These are phyloP conservation scores for Chironomus riparius DNA, from an alignment of 2,888 invertebrate species.

Conservation along the genomic window DNA sequence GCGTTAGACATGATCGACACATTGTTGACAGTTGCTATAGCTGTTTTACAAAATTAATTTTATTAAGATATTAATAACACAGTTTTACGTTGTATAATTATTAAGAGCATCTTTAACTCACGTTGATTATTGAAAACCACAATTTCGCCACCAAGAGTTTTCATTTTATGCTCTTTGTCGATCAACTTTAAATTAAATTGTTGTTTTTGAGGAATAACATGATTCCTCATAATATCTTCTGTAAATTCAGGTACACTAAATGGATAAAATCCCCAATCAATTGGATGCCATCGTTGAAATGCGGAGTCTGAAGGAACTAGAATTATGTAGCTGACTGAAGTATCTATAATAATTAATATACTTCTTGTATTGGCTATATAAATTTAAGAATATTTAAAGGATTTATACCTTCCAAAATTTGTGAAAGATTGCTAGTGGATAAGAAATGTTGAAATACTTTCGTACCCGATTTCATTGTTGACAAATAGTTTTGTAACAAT, in stretches of 20 bases:
- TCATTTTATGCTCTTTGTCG: conserved; percentile 45
- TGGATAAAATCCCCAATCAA: conserved; percentile 61
- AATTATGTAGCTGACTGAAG: conserved; percentile 47
- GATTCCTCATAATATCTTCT: conserved; percentile 51
- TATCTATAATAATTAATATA: conserved; percentile 32
- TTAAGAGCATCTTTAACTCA: conserved; percentile 35
- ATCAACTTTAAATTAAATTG: conserved; percentile 48
- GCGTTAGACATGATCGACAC: conserved; percentile 51
- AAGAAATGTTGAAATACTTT: conserved; percentile 56
- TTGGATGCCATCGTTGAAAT: conserved; percentile 58
- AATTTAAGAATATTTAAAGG: too few relatives aligned
- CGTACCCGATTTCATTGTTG: conserved; percentile 53
- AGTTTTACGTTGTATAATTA: too few relatives aligned
- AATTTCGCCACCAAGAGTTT: conserved; percentile 51
- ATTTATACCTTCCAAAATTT: conserved; percentile 48
- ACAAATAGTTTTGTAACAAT: conserved; percentile 44
- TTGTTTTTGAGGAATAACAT: conserved; percentile 49
- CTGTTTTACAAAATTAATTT: conserved; percentile 33
- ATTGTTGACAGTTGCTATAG: conserved; percentile 49
- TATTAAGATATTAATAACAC: too few relatives aligned
- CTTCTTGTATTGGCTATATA: too few relatives aligned
- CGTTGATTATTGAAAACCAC: conserved; percentile 50
- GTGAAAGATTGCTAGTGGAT: conserved; percentile 51
- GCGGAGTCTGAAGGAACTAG: conserved; percentile 56
- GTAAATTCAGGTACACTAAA: conserved; percentile 58